A percentile compares a stretch with the other conserved stretches of the same genome.
These are phyloP conservation scores for Tiliacea aurago DNA, from an alignment of 2,888 invertebrate genomes.

Conservation along the genomic window DNA sequence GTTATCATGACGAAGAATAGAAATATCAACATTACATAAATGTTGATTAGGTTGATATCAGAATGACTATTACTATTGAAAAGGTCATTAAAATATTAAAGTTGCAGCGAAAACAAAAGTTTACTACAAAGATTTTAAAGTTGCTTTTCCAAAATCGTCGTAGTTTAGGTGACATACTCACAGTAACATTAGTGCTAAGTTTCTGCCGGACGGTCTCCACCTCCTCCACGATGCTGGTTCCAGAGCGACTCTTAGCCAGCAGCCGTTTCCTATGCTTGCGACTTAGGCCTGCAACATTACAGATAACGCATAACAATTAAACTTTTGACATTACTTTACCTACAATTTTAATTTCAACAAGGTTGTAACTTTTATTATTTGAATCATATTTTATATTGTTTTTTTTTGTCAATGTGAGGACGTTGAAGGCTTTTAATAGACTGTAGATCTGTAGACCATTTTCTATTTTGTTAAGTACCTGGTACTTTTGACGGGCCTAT, in stretches of 20 bases:
- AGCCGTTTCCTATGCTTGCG: constrained; percentile 83
- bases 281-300: constrained; percentile 74
- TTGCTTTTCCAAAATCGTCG: not conserved
- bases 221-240: constrained; percentile 81
- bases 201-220: constrained; percentile 50
- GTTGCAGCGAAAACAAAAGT: no score
- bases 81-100: not conserved
- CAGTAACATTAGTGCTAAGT: constrained; percentile 40
- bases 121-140: not conserved
- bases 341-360: no score
- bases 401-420: no score
- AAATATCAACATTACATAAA: not conserved
- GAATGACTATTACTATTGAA: not conserved
- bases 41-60: not conserved
- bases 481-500: no score
- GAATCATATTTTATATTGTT: no score
- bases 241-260: constrained; percentile 78
- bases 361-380: no score
- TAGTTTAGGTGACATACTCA: constrained; percentile 24
- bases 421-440: no score
- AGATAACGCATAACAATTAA: not conserved
- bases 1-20: no score
- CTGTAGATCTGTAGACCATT: no score
- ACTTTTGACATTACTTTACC: no score
- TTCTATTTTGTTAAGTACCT: no score